These are phyloP conservation scores for Ephialtes manifestator DNA, from an alignment of 2,888 invertebrate genomes.

Conservation along the genomic window DNA sequence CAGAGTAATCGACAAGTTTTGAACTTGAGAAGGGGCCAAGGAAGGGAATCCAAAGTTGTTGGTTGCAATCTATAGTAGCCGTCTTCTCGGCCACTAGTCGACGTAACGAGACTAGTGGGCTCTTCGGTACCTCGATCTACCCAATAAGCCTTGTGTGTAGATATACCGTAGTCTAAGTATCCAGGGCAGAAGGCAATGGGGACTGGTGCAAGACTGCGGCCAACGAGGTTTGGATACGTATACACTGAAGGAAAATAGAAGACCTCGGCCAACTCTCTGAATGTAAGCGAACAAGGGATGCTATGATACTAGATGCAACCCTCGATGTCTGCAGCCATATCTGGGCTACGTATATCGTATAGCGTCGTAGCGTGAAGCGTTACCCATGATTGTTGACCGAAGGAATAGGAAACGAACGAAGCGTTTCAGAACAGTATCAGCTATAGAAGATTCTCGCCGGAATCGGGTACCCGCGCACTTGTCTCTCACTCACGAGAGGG, in stretches of 20 bases:
- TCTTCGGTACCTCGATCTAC: constrained; percentile 33
- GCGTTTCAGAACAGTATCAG: neutral
- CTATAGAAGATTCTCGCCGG: constrained; percentile 50
- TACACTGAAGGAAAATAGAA: constrained; percentile 1
- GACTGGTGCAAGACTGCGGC: neutral
- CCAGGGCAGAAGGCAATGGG: neutral
- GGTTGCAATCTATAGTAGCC: constrained; percentile 10
- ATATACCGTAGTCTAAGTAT: constrained; percentile 1
- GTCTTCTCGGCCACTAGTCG: constrained; percentile 31
- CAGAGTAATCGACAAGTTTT: constrained; percentile 27
- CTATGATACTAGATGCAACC: constrained; percentile 18
- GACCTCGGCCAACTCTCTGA: neutral
- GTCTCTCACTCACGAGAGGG: constrained; percentile 40
- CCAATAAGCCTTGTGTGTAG: constrained; percentile 1
- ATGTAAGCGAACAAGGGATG: neutral
- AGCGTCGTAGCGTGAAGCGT: constrained; percentile 41
- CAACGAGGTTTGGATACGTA: neutral
- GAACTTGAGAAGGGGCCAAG: neutral
- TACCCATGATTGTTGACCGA: constrained; percentile 54
- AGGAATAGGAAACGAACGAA: constrained; percentile 31
- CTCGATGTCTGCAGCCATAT: constrained; percentile 13
- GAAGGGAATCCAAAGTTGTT: constrained; percentile 31
- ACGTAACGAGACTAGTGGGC: constrained; percentile 40
- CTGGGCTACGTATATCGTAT: constrained; percentile 34
- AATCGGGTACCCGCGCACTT: neutral